Conservation (phyloP, 2,113 vertebrate species). For the Eubucco bourcierii region DNA sequence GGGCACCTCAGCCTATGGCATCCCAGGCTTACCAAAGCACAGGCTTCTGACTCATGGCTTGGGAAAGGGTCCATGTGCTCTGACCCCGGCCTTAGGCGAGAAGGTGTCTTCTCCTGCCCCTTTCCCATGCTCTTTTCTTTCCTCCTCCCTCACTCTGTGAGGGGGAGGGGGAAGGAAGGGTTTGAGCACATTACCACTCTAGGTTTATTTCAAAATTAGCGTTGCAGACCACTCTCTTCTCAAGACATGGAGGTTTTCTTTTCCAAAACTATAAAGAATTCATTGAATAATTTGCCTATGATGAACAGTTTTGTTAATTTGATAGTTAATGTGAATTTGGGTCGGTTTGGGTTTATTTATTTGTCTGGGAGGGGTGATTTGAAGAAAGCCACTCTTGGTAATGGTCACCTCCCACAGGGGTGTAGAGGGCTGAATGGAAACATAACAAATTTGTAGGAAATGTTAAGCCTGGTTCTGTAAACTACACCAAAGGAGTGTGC, state of each 20-base stretch:
- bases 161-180: no score
- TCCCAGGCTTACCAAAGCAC: no score
- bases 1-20: no score
- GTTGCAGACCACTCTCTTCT: neutral
- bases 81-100: no score
- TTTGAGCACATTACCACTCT: no score
- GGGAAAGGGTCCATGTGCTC: no score
- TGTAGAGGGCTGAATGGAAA: neutral
- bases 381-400: neutral
- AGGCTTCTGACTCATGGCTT: no score
- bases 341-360: neutral
- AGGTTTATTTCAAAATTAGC: neutral
- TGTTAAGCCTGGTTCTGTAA: neutral
- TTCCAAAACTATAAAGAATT: neutral
- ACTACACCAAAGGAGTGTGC: accelerated
- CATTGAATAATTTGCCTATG: neutral
- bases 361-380: neutral
- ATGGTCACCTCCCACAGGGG: neutral
- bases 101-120: no score
- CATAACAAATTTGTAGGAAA: neutral
- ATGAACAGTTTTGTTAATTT: neutral
- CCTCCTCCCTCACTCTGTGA: no score
- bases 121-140: no score
- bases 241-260: neutral
- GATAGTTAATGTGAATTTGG: neutral